Evolutionary conservation across 2,113 vertebrate species (phyloP), one percentile per base, ranked within the genome.

Genomic region (Lophotis ruficrista): DNA sequence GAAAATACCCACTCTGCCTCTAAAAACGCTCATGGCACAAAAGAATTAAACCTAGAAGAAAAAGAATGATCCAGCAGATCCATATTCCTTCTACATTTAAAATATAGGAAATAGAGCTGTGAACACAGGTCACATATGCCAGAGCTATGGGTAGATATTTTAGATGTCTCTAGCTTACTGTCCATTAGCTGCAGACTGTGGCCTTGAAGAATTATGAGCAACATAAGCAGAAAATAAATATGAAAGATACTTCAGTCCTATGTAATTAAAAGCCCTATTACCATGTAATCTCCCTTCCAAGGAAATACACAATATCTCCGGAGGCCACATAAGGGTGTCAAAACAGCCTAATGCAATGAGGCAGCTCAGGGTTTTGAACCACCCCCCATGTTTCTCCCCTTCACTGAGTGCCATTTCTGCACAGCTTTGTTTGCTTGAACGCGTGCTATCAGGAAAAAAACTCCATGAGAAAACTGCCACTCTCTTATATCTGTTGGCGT

Each of bases 221-320:
- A 54, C 28, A 71, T 25, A 92, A 48, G 12, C 51, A 87, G 60
- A 81, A 92, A 90, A 92, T 66, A 78, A 83, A 89, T 86, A 89
- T 4, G 6, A 86, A 90, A 64, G n/a, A 38, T 89, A 81, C 75
- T 95, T 90, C 65, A n/a, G 35, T 64, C 38, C 60, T 11, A 4
- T 56, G 14, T 89, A 75, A 93, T 96, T 96, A 84, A 93, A 80
- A 94, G 43, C 24, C 48, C 25, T 92, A 14, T 69, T 78, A 53
- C 88, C 3, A 1, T 14, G 16, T 71, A 87, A 87, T 64, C 43
- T 62, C 27, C 51, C 56, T 85, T 89, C 50, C 76, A 83, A 69
- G 51, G 47, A 86, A 94, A 81, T 43, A 60, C 4, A n/a, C 38
- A 31, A 14, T 68, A 17, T 69, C 79, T 83, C 60, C 5, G 1